These are phyloP conservation scores for Cotesia chilonis DNA, from an alignment of 1,140 invertebrate genomes.

Conservation along the genomic window DNA sequence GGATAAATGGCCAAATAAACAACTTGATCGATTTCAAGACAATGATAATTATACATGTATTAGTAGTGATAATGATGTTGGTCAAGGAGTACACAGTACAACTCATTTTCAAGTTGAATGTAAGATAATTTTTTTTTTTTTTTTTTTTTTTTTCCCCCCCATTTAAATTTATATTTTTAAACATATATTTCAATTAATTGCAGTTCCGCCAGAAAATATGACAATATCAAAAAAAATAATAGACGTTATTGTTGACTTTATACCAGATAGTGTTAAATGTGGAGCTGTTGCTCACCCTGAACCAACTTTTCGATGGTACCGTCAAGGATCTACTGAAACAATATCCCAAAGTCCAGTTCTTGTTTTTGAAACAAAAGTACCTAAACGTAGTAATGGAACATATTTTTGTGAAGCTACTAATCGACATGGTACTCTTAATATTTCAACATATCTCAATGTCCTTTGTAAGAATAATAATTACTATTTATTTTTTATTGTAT, in stretches of 20 bases:
- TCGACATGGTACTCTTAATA: constrained; percentile 74
- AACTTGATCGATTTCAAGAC: constrained; percentile 78
- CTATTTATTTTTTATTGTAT: neutral
- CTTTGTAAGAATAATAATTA: constrained; percentile 73
- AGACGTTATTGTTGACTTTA: constrained; percentile 79
- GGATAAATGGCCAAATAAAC: constrained; percentile 79
- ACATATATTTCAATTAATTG: constrained; percentile 38
- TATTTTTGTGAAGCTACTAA: constrained; percentile 82
- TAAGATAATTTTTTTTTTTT: constrained; percentile 66
- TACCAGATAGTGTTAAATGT: constrained; percentile 80
- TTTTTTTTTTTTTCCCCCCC: constrained; percentile 21
- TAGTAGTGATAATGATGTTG: constrained; percentile 79
- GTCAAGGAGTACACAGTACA: constrained; percentile 78
- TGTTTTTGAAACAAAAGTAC: constrained; percentile 68
- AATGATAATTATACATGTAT: constrained; percentile 86
- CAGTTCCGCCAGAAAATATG: constrained; percentile 88
- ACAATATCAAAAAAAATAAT: constrained; percentile 76
- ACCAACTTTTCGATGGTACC: constrained; percentile 74
- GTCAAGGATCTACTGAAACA: constrained; percentile 65
- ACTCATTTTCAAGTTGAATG: constrained; percentile 89
- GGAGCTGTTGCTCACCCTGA: constrained; percentile 78
- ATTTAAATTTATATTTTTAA: neutral
- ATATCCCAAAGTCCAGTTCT: constrained; percentile 68
- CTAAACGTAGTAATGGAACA: constrained; percentile 72
- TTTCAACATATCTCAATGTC: constrained; percentile 77